A percentile compares a stretch with the other conserved stretches of the same genome.
These are phyloP conservation scores for Crepidodera aurea DNA, from an alignment of 2,888 invertebrate species.

Conservation along the genomic window DNA sequence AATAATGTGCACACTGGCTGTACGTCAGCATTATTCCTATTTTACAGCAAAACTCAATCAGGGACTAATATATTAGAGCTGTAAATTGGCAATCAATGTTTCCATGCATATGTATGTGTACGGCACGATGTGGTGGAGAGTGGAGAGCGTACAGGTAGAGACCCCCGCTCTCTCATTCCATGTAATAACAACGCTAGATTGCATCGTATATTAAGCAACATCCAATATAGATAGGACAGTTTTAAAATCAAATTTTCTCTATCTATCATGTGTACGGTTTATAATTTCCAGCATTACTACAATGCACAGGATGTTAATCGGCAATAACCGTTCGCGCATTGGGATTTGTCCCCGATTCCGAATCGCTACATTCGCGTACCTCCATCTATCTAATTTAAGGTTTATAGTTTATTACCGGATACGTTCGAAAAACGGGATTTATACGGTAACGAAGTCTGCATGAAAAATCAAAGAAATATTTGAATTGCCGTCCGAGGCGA, in stretches of 20 bases:
- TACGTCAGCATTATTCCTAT: constrained; percentile 64
- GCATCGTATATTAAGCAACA: constrained; percentile 63
- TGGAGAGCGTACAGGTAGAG: constrained; percentile 43
- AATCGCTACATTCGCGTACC: constrained; percentile 38
- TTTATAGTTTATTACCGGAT: constrained; percentile 49
- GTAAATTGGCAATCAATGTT: constrained; percentile 65
- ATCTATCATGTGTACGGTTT: constrained; percentile 62
- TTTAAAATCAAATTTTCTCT: constrained; percentile 64
- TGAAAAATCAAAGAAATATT: constrained; percentile 37
- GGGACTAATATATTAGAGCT: constrained; percentile 64
- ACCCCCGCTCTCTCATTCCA: constrained; percentile 47
- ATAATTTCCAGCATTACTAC: constrained; percentile 63
- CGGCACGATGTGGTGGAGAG: constrained; percentile 26
- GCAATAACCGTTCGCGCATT: constrained; percentile 61
- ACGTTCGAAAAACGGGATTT: constrained; percentile 36
- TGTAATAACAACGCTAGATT: constrained; percentile 63
- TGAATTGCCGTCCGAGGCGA: constrained; percentile 17
- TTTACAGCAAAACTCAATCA: constrained; percentile 65
- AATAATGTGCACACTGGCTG: constrained; percentile 61
- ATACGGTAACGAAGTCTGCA: constrained; percentile 37
- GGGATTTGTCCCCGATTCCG: constrained; percentile 54
- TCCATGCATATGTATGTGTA: constrained; percentile 63
- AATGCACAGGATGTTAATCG: constrained; percentile 63
- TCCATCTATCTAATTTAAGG: constrained; percentile 56
- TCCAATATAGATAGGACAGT: constrained; percentile 62